Evolutionary conservation across 2,797 vertebrate genomes (phyloP), one percentile per base, ranked within the genome.

Genomic region (Poeciliopsis paucimaculata): DNA sequence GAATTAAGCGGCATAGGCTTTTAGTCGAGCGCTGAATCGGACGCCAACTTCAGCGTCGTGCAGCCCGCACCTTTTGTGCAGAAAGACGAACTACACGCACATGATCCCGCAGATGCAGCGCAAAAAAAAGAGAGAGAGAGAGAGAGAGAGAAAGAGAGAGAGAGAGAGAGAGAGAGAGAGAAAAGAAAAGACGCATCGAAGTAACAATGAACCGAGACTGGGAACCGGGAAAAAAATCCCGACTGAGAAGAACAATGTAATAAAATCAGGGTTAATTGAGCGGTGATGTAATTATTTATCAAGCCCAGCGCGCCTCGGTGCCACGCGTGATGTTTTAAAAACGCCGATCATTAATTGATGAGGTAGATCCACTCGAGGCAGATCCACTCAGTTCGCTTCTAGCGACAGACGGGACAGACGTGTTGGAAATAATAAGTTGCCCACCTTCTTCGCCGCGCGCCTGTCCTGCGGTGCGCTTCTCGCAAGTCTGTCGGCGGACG

Each of bases 341-440:
- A 45, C 77, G 6, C 47, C 47, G 79, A 82, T 60, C n/a, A 81
- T 89, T 90, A 26, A 87, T 92, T 86, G 72, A 86, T 77, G 75
- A 80, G 62, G 39, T 28, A 0, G 84, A 51, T 49, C 77, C 41
- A 76, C 70, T 64, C 76, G 76, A 82, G 79, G 79, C 75, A 12
- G 28, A 53, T 57, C 26, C 73, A 12, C 4, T 77, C 77, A 0
- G 72, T 72, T 79, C 47, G 36, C 81, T 45, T 77, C 49, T 62
- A 11, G 72, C n/a, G 39, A 28, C 75, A 62, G 43, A 62, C 64
- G 68, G 90, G 90, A 90, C 64, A 45, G 68, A 71, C 91, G 90
- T 94, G 94, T 90, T 41, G 88, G 82, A 89, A 89, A 94, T 94
- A 49, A 88, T 83, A 93, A 94, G 92, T 96, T 93, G 64, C 93